Percentiles rank a stretch among this genome's conserved stretches.
These are phyloP conservation scores for Taxidea taxus DNA, from an alignment of 2,113 vertebrate species.

Conservation along the genomic window DNA sequence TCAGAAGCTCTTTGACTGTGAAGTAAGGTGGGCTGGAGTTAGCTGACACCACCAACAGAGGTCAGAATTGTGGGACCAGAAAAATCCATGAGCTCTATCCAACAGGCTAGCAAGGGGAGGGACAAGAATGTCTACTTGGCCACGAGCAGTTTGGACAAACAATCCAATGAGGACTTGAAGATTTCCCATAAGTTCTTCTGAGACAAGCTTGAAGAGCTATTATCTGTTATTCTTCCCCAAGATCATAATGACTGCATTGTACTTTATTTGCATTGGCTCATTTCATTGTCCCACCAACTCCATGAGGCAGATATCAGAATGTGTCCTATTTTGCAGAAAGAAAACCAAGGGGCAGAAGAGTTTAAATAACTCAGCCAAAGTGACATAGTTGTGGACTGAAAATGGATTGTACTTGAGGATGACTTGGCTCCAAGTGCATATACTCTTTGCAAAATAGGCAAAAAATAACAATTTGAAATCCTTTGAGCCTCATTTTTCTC, in stretches of 20 bases:
- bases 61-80: not conserved
- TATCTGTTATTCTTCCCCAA: not conserved
- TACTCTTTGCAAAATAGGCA: not conserved
- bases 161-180: not conserved
- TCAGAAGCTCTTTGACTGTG: not conserved
- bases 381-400: not conserved
- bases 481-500: not conserved
- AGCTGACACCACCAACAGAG: not conserved
- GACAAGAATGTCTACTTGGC: no score
- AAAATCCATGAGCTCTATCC: not conserved
- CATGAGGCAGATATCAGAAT: not conserved
- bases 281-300: not conserved
- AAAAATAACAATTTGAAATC: not conserved
- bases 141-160: fast-evolving
- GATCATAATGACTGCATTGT: not conserved
- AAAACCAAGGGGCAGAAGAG: not conserved
- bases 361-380: not conserved
- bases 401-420: not conserved
- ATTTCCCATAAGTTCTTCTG: not conserved
- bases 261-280: not conserved
- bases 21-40: not conserved
- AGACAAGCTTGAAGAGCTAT: not conserved
- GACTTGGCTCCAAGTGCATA: not conserved
- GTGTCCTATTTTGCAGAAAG: not conserved
- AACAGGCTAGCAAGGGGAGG: no score